Percentiles rank a stretch among this genome's conserved stretches.
Evolutionary conservation across 2,888 invertebrate genomes (phyloP).

Genomic region (Drosophila paranaensis): DNA sequence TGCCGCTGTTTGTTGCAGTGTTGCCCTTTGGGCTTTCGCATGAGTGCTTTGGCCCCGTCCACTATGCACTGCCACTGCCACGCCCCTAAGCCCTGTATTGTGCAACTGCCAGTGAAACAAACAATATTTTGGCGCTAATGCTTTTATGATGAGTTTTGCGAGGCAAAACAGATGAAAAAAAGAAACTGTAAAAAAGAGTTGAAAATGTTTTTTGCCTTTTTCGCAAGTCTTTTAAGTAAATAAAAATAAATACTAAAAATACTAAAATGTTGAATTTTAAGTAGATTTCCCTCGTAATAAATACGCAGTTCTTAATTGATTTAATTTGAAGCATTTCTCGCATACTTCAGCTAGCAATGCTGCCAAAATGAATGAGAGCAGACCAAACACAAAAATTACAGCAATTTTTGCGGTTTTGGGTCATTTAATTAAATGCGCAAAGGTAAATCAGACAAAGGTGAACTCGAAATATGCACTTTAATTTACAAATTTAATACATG

Average conservation of each 20-base stretch:
- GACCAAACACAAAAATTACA: conserved; percentile 7
- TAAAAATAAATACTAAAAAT: background rate
- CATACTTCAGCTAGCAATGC: background rate
- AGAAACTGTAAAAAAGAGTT: conserved; percentile 3
- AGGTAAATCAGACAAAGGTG: background rate
- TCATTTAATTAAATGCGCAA: conserved; percentile 30
- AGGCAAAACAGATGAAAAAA: conserved; percentile 17
- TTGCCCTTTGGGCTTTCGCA: conserved; percentile 56
- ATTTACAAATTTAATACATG: background rate
- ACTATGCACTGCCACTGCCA: background rate
- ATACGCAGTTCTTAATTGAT: conserved; percentile 5
- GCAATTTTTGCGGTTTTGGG: conserved; percentile 20
- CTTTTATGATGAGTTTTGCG: conserved; percentile 62
- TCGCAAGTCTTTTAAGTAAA: background rate
- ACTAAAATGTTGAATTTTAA: background rate
- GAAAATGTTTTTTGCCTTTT: background rate
- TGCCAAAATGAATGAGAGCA: background rate
- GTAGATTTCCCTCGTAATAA: background rate
- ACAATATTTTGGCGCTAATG: conserved; percentile 52
- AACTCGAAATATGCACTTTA: background rate
- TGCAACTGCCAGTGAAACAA: conserved; percentile 35
- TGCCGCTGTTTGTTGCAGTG: conserved; percentile 39
- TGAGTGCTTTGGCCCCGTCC: conserved; percentile 36
- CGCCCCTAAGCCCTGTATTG: conserved; percentile 26
- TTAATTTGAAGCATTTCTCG: conserved; percentile 15